Base-by-base conservation (phyloP, 2,888 invertebrate genomes). In the Diogma glabrata region DNA sequence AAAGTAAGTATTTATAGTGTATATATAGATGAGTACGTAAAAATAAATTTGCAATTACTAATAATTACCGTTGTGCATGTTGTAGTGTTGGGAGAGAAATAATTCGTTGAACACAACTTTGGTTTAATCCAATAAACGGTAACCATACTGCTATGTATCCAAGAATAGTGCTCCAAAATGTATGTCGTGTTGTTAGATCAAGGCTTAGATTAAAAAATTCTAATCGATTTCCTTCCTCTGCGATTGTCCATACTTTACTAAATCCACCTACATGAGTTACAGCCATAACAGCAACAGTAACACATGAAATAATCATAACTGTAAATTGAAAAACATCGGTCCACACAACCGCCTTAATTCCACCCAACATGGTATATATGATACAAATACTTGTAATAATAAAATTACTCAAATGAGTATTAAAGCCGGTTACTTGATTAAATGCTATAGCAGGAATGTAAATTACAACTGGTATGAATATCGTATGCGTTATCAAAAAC, bases 81-180 rank as follows among this genome's bases (percentile, higher is more conserved):
- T 63, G 70, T 47, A 78, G 65, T 1, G 75, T 73, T 2, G 79
- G 75, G 52, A 84, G 67, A 8, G 43, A 12, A 43, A 43, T 23
- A 22, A 43, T 43, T n/a, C 43, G 43, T 43, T 43, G 43, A 5
- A 43, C 43, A 22, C 43, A 43, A 17, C 22, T 43, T 22, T 43
- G 43, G 14, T 43, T 43, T 14, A 43, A 1, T 12, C 81, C 75
- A 59, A 82, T 79, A 59, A 81, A 78, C 1, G 78, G 72, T 7
- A 77, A 72, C 75, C 79, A 80, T 54, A 77, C 72, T 6, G 76
- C 62, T 40, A 76, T 72, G 10, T 79, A 78, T 10, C 76, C 75
- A 49, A 79, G 65, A 12, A 77, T 61, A 23, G 78, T 72, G 38
- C 78, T 75, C 78, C 82, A 43, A 43, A 43, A 43, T 43, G 43